These are phyloP conservation scores for Galemys pyrenaicus DNA, from an alignment of 2,113 vertebrate genomes.

Conservation along the genomic window DNA sequence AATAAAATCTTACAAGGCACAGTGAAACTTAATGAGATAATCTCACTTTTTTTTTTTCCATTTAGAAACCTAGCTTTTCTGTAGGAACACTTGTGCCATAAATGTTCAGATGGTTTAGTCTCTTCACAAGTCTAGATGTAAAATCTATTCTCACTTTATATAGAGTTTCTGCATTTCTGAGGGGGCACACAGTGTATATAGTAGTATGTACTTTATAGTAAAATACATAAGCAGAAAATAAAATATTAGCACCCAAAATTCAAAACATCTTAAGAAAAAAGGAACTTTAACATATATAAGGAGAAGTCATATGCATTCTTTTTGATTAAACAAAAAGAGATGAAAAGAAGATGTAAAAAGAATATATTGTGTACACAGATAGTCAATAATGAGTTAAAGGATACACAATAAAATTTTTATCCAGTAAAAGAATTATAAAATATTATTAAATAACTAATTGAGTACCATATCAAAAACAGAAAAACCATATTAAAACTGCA, in stretches of 20 bases:
- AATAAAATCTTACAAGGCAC: conserved; percentile 3
- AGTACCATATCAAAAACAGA: not conserved
- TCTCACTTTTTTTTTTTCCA: not conserved
- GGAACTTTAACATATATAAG: not conserved
- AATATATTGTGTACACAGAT: not conserved
- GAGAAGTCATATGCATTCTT: not conserved
- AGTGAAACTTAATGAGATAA: not conserved
- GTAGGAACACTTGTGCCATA: not conserved
- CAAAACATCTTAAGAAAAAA: not conserved
- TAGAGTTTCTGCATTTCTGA: not conserved
- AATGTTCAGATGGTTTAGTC: not conserved
- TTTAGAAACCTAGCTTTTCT: not conserved
- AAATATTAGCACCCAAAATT: not conserved
- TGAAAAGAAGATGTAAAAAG: not conserved
- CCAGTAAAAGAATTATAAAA: not conserved
- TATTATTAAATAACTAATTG: not conserved
- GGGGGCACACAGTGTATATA: too few relatives aligned
- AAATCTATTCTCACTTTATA: not conserved
- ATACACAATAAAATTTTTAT: not conserved
- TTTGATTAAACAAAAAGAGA: not conserved
- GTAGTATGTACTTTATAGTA: not conserved
- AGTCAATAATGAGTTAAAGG: not conserved
- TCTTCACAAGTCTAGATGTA: not conserved
- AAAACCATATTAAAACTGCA: not conserved
- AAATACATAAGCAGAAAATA: not conserved